Evolutionary conservation across 2,888 invertebrate species (phyloP).

Genomic region (Diadegma fenestrale): DNA sequence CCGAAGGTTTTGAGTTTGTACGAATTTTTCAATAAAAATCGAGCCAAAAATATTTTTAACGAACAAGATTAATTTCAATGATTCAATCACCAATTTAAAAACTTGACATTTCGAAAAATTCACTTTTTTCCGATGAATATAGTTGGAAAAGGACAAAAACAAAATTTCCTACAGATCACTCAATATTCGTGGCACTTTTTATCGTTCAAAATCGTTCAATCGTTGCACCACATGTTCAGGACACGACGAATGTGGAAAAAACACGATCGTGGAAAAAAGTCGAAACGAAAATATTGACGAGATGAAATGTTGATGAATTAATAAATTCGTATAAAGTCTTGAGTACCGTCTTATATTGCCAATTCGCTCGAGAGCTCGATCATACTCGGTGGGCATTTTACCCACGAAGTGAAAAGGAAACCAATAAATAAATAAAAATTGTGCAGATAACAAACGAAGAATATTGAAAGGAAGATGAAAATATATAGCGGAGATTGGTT

Average conservation of each 20-base stretch:
- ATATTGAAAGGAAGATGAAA: constrained; percentile 47
- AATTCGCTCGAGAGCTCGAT: constrained; percentile 77
- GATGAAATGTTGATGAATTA: constrained; percentile 1
- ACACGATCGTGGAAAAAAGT: neutral
- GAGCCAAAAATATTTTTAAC: neutral
- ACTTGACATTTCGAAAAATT: neutral
- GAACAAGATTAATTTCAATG: neutral
- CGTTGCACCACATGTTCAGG: neutral
- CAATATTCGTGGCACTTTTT: constrained; percentile 9
- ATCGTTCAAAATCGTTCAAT: neutral
- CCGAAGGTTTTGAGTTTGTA: neutral
- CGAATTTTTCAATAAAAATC: neutral
- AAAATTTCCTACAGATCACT: neutral
- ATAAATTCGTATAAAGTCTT: constrained; percentile 38
- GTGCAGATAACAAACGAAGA: neutral
- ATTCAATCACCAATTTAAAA: neutral
- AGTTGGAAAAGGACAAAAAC: neutral
- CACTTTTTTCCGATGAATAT: neutral
- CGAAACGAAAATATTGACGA: constrained; percentile 10
- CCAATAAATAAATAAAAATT: constrained; percentile 2
- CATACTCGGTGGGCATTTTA: constrained; percentile 78
- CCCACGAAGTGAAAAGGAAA: neutral
- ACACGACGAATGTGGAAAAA: neutral
- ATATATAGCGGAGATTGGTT: constrained; percentile 59
- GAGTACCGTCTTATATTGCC: constrained; percentile 76